Conservation (phyloP, 2,888 invertebrate species). For the Dysmachus trigonus region DNA sequence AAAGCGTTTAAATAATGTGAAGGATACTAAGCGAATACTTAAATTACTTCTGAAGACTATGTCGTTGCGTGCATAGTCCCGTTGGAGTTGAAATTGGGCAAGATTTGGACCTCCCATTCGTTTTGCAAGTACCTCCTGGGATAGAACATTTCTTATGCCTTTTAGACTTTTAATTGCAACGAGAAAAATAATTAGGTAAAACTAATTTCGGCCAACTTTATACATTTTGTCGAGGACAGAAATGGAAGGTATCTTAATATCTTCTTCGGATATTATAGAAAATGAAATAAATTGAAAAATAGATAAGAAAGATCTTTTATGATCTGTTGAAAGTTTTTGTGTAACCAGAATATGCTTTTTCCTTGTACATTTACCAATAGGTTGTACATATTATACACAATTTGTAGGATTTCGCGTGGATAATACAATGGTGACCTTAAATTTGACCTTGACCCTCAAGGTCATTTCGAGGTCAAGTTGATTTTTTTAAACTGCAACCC, state of each 20-base stretch:
- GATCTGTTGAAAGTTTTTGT: neutral
- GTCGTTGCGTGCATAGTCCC: neutral
- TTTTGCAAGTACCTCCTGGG: neutral
- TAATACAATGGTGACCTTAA: too few relatives aligned
- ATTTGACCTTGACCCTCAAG: too few relatives aligned
- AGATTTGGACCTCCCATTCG: neutral
- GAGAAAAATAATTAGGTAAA: neutral
- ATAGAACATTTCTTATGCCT: neutral
- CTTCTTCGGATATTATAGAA: neutral
- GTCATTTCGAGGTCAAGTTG: too few relatives aligned
- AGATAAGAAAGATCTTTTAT: neutral
- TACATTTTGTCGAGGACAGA: neutral
- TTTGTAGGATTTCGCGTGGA: too few relatives aligned
- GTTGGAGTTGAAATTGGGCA: neutral
- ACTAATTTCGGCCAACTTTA: neutral
- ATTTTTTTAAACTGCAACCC: too few relatives aligned
- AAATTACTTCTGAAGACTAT: conserved; percentile 17
- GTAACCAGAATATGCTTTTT: too few relatives aligned
- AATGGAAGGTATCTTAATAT: neutral
- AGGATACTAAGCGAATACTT: conserved; percentile 36
- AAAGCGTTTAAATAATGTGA: conserved; percentile 38
- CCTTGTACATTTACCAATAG: too few relatives aligned
- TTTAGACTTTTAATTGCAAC: neutral
- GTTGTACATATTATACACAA: too few relatives aligned
- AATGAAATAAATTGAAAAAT: neutral